Evolutionary conservation across 1,140 invertebrate species (phyloP), one percentile per base, ranked within the genome.

Genomic region (Dinoponera quadriceps): DNA sequence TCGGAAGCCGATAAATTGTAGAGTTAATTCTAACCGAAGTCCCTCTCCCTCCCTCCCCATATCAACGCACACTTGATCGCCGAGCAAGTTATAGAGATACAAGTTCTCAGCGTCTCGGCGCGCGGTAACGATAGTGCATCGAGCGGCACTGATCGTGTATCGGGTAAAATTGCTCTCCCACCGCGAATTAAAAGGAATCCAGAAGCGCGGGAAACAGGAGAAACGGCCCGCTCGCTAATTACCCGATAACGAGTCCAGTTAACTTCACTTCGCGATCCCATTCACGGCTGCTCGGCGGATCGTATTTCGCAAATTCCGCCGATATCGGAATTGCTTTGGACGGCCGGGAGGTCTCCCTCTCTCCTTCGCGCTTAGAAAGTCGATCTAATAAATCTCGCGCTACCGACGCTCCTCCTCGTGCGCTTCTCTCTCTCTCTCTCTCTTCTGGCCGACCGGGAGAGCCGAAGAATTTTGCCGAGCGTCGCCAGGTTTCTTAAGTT

Each of bases 371-470:
- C 22, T 84, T 73, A 62, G 82, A 86, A 69, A 68, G 62, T 74
- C 68, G 33, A 65, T 73, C 51, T 25, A 69, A 85, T 86, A 85
- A 82, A 85, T 85, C 71, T 75, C 48, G 22, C 25, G 4, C 16
- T 57, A 22, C 22, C 25, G 51, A 51, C 33, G 71, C 20, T 69
- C 48, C 29, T 2, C 3, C 16, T 33, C 27, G 7, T 11, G 38
- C 38, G 7, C 38, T n/a, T n/a, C n/a, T n/a, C 13, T 55, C n/a
- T n/a, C 25, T 44, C 59, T 44, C 18, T 49, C 20, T 27, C 38
- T 73, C 27, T 13, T 27, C 11, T n/a, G n/a, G n/a, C n/a, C n/a
- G n/a, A n/a, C n/a, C n/a, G n/a, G n/a, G n/a, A n/a, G 18, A 29
- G 3, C 44, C 18, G 18, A 44, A 62, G 74, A 78, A 69, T 68